These are phyloP conservation scores for Sycon ciliatum DNA, from an alignment of 37 sponge, comb jelly and placozoan genomes.

Conservation along the genomic window DNA sequence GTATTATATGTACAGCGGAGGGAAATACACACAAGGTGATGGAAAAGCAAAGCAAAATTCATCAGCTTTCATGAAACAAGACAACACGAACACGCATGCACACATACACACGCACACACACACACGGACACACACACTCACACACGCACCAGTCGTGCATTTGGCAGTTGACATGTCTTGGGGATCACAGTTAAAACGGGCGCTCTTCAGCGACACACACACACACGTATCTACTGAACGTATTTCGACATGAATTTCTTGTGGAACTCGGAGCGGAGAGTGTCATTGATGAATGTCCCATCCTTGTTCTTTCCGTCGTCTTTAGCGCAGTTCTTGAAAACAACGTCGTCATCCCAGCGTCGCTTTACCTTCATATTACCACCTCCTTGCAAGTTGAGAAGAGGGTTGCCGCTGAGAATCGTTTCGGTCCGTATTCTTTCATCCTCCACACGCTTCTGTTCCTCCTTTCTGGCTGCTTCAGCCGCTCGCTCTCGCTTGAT, in stretches of 20 bases:
- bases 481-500: constrained; percentile 75
- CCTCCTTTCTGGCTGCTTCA: constrained; percentile 63
- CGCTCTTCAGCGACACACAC: no score
- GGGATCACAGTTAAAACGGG: no score
- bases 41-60: no score
- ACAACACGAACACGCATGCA: no score
- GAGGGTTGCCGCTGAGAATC: constrained; percentile 81
- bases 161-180: no score
- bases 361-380: constrained; percentile 57
- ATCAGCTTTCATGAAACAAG: no score
- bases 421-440: constrained; percentile 88
- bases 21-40: no score
- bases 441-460: constrained; percentile 74
- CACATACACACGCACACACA: no score
- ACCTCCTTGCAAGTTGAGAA: constrained; percentile 40
- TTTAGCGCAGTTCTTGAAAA: constrained; percentile 98
- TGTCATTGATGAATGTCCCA: constrained; percentile 88
- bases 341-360: constrained; percentile 98
- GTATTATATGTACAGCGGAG: no score
- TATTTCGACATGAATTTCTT: constrained; percentile 95
- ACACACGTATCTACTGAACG: constrained; percentile 33
- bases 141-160: no score
- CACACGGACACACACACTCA: no score
- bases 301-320: constrained; percentile 63
- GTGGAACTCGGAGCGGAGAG: constrained; percentile 93